Percentiles rank a stretch among this genome's conserved stretches.
phyloP scores from a whole-genome alignment of 92 coral and sea anemone genomes.

The Paragorgia papillata region DNA sequence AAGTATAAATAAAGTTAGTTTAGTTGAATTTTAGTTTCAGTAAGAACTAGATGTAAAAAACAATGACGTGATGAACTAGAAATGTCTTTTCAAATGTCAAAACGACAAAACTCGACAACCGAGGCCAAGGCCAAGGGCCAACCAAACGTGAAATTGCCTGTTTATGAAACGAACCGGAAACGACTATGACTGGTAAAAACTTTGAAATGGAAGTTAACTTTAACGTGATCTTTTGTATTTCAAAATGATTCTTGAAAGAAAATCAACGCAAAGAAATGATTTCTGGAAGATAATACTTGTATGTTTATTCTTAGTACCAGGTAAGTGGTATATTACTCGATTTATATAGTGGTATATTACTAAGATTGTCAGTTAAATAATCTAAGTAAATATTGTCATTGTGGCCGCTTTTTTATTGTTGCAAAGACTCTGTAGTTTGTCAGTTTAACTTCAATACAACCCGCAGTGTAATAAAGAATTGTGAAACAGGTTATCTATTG shows the following conservation, averaged over 20 bases:
- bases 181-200: no score
- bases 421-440: background rate
- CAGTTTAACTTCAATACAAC: background rate
- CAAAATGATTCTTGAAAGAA: background rate
- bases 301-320: constrained; percentile 13
- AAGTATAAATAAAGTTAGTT: no score
- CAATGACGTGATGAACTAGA: no score
- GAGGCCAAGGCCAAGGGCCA: no score
- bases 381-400: no score
- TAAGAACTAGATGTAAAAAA: no score
- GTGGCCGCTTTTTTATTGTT: background rate
- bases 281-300: background rate
- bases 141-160: no score
- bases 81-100: no score
- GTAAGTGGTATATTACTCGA: background rate
- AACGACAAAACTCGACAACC: no score
- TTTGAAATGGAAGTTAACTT: background rate
- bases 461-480: background rate
- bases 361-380: background rate
- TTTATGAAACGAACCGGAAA: no score
- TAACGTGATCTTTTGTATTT: background rate
- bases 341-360: no score
- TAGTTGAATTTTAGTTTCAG: no score
- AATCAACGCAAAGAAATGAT: background rate
- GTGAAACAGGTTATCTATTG: background rate